Conservation (phyloP, 1,140 invertebrate genomes). For the Aporrectodea caliginosa region DNA sequence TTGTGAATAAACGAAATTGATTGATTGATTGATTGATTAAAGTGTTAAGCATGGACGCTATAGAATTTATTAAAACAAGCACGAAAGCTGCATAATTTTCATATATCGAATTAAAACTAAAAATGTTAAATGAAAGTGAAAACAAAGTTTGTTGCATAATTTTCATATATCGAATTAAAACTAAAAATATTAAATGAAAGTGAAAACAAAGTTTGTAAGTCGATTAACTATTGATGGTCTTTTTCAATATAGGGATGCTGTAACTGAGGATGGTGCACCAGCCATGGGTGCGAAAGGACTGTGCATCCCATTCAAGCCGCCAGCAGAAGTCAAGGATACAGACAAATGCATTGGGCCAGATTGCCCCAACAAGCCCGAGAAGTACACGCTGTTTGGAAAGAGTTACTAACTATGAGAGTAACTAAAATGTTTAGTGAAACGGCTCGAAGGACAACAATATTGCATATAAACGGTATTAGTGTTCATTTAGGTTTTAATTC, state of each 20-base stretch:
- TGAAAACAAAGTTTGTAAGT: background rate
- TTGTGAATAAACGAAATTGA: no score
- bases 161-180: background rate
- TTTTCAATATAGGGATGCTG: constrained; percentile 52
- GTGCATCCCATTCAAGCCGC: constrained; percentile 93
- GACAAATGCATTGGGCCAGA: constrained; percentile 83
- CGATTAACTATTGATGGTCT: background rate
- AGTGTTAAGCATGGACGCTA: no score
- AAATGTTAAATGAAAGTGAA: constrained; percentile 29
- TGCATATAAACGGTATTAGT: no score
- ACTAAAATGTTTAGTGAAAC: no score
- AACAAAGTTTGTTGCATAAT: background rate
- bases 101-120: no score
- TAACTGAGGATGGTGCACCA: constrained; percentile 72
- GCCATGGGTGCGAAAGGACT: constrained; percentile 97
- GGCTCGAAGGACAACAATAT: no score
- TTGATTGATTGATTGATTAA: no score
- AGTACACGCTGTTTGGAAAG: constrained; percentile 89
- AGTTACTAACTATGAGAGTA: no score
- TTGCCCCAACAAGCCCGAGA: constrained; percentile 75
- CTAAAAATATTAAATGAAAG: background rate
- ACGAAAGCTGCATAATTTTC: no score
- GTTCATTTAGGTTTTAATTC: no score
- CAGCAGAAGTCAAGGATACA: constrained; percentile 59
- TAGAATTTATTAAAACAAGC: no score